Conservation (phyloP, 2,113 vertebrate genomes). For the Cyrtonyx montezumae region DNA sequence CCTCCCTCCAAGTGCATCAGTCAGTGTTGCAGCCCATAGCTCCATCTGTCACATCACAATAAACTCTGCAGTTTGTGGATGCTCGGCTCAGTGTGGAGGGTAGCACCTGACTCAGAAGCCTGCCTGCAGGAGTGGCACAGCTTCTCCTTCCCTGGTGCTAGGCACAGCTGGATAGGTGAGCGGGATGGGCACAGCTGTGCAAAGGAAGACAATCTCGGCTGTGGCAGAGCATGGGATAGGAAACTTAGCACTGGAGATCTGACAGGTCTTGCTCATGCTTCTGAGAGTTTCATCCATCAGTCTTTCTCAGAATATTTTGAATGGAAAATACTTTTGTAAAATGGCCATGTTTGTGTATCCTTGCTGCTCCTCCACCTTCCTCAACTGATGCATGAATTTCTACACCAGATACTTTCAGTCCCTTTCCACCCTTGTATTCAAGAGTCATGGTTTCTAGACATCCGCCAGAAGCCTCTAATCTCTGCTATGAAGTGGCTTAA, state of each 20-base stretch:
- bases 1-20: accelerated
- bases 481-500: background rate
- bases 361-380: background rate
- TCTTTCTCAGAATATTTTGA: background rate
- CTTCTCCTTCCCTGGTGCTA: background rate
- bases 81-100: background rate
- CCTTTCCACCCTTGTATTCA: background rate
- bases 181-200: background rate
- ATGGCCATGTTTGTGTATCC: background rate
- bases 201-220: background rate
- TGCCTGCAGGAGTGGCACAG: accelerated
- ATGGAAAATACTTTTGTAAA: background rate
- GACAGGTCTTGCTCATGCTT: background rate
- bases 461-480: background rate
- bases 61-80: background rate
- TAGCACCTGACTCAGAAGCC: background rate
- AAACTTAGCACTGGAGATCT: background rate
- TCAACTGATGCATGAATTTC: accelerated
- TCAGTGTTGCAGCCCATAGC: accelerated
- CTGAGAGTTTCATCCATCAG: background rate
- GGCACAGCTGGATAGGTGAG: background rate
- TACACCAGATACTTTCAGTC: background rate
- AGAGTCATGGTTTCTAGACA: background rate
- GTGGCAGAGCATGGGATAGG: background rate
- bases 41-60: background rate